Percentiles rank a stretch among this genome's conserved stretches.
phyloP scores from a whole-genome alignment of 1,140 invertebrate genomes.

The Ylistrum balloti region DNA sequence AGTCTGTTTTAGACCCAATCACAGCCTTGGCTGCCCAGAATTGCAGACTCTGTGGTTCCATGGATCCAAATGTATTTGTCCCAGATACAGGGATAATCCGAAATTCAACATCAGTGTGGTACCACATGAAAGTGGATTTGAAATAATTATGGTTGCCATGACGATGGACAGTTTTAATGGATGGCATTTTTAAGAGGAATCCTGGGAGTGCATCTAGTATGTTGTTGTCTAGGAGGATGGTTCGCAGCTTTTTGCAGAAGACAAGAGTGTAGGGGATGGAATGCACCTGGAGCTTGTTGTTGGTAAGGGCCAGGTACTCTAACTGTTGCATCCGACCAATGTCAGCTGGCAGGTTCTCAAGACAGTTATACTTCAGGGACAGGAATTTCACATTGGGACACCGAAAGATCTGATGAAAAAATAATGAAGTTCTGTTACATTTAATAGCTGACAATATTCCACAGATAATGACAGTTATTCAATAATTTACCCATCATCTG shows the following conservation, averaged over 20 bases:
- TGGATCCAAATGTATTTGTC: constrained; percentile 55
- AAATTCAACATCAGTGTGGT: constrained; percentile 84
- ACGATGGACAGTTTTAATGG: constrained; percentile 83
- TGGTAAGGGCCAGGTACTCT: constrained; percentile 83
- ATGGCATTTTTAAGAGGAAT: constrained; percentile 82
- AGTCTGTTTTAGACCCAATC: constrained; percentile 82
- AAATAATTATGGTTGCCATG: constrained; percentile 85
- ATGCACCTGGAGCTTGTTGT: constrained; percentile 83
- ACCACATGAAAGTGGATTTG: constrained; percentile 85
- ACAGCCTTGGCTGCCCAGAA: constrained; percentile 81
- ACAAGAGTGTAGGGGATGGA: constrained; percentile 84
- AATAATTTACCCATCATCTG: too few species aligned
- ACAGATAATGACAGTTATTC: too few species aligned
- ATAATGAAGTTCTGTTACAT: background rate
- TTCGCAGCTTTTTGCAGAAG: constrained; percentile 81
- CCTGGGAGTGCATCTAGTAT: constrained; percentile 84
- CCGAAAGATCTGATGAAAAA: constrained; percentile 82
- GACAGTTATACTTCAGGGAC: constrained; percentile 83
- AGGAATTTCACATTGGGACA: constrained; percentile 82
- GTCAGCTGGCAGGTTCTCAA: constrained; percentile 82
- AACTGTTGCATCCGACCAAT: constrained; percentile 83
- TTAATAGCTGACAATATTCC: too few species aligned
- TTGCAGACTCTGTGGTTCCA: constrained; percentile 76
- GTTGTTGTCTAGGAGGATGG: constrained; percentile 83
- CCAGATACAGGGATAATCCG: constrained; percentile 80